A percentile compares a stretch with the other conserved stretches of the same genome.
Conservation (phyloP, 2,113 vertebrate species). For the Cranoglanis bouderius region DNA sequence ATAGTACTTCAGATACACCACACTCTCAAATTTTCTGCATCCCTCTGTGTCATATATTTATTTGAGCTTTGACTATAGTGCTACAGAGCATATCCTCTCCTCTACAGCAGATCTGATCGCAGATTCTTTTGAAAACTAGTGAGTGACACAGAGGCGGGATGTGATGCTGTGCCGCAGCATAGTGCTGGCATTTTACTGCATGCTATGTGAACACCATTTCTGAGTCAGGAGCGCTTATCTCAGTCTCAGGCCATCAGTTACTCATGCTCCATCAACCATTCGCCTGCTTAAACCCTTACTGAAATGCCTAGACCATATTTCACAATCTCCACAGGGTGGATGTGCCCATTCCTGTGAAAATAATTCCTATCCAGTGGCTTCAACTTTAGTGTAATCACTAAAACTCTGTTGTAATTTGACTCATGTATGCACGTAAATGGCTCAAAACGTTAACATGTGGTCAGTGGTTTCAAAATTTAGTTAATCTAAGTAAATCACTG, state of each 20-base stretch:
- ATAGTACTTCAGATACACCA: neutral
- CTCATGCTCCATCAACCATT: constrained; percentile 44
- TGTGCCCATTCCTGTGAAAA: constrained; percentile 12
- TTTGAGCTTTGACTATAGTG: neutral
- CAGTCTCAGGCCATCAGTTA: constrained; percentile 71
- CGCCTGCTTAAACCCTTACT: constrained; percentile 50
- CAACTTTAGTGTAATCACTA: constrained; percentile 4
- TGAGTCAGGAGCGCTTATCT: constrained; percentile 68
- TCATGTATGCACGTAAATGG: constrained; percentile 8
- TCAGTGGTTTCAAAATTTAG: neutral
- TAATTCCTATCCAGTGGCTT: constrained; percentile 25
- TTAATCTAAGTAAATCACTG: neutral
- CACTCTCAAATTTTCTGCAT: constrained; percentile 5
- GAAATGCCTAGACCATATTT: constrained; percentile 47
- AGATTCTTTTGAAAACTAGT: constrained; percentile 53
- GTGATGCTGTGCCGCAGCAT: constrained; percentile 58
- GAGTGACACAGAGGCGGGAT: constrained; percentile 65
- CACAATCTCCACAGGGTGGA: constrained; percentile 11
- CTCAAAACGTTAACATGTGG: neutral
- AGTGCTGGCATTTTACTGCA: constrained; percentile 65
- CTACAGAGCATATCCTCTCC: constrained; percentile 35
- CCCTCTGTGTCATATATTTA: constrained; percentile 23
- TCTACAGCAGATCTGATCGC: constrained; percentile 44
- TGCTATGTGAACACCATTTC: constrained; percentile 70
- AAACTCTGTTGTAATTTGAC: constrained; percentile 25